Conservation (phyloP, 2,888 invertebrate genomes). For the Yponomeuta evonymella region DNA sequence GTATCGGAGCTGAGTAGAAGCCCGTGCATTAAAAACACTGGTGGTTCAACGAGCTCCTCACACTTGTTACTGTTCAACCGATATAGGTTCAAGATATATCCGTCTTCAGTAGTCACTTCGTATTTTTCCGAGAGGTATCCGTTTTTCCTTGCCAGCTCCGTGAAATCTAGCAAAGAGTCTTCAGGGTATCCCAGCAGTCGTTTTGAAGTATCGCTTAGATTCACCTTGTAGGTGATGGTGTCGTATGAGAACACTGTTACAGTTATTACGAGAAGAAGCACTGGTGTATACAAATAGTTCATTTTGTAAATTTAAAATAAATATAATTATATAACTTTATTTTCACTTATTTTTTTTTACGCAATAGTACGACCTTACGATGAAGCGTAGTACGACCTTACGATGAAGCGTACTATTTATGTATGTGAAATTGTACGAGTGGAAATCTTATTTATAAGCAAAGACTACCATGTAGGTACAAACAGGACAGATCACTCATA, state of each 20-base stretch:
- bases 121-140: constrained; percentile 5
- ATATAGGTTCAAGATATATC: constrained; percentile 9
- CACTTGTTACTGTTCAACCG: background rate
- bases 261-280: background rate
- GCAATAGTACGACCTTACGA: background rate
- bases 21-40: constrained; percentile 11
- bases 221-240: background rate
- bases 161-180: constrained; percentile 6
- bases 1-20: constrained; percentile 4
- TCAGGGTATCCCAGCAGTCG: background rate
- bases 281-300: background rate
- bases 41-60: background rate
- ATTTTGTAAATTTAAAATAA: background rate
- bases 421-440: background rate
- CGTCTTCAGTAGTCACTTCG: constrained; percentile 4
- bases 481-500: background rate
- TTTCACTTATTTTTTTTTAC: background rate
- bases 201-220: background rate
- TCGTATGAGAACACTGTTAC: background rate
- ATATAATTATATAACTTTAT: background rate
- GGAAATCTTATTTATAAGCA: background rate
- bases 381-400: background rate
- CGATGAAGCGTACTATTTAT: background rate
- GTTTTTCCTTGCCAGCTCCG: background rate
- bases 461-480: background rate